These are phyloP conservation scores for Zaprionus gabonicus DNA, from an alignment of 1,140 invertebrate species.

Conservation along the genomic window DNA sequence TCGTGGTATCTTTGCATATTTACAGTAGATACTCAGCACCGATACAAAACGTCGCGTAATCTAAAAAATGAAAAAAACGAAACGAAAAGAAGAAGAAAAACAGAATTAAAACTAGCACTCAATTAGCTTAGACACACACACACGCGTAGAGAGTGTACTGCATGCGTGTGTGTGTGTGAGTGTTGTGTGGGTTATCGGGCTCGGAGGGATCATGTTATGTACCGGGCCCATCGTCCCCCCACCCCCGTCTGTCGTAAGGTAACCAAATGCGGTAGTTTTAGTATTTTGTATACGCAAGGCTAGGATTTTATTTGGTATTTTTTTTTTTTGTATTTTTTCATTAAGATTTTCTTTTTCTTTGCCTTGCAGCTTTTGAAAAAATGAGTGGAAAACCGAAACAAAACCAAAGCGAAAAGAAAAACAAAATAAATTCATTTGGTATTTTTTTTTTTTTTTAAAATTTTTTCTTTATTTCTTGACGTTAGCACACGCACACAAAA, in stretches of 20 bases:
- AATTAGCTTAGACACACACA: slow-evolving; percentile 1
- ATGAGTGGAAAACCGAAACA: slow-evolving; percentile 31
- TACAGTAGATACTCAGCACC: slow-evolving; percentile 84
- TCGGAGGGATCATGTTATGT: slow-evolving; percentile 65
- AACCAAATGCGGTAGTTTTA: slow-evolving; percentile 50
- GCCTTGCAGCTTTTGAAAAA: slow-evolving; percentile 43
- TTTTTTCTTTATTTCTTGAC: slow-evolving; percentile 53
- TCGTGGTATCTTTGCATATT: slow-evolving; percentile 53
- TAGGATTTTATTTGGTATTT: slow-evolving; percentile 20
- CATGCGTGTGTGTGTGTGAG: slow-evolving; percentile 17
- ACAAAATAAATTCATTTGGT: slow-evolving; percentile 62
- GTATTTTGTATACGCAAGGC: slow-evolving; percentile 40
- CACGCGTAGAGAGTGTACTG: neutral
- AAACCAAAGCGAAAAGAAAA: slow-evolving; percentile 63
- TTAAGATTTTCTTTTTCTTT: slow-evolving; percentile 32
- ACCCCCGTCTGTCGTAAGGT: slow-evolving; percentile 45
- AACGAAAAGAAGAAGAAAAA: slow-evolving; percentile 80
- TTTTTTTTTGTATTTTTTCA: slow-evolving; percentile 18
- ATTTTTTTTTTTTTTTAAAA: slow-evolving; percentile 41
- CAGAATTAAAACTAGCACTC: slow-evolving; percentile 71
- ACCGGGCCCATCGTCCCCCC: slow-evolving; percentile 50
- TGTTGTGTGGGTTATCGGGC: slow-evolving; percentile 29
- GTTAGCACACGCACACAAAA: slow-evolving; percentile 84
- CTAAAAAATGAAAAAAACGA: slow-evolving; percentile 82
- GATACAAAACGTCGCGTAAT: slow-evolving; percentile 85